Base-by-base conservation (phyloP, 2,797 vertebrate species). In the Hydrophis major region DNA sequence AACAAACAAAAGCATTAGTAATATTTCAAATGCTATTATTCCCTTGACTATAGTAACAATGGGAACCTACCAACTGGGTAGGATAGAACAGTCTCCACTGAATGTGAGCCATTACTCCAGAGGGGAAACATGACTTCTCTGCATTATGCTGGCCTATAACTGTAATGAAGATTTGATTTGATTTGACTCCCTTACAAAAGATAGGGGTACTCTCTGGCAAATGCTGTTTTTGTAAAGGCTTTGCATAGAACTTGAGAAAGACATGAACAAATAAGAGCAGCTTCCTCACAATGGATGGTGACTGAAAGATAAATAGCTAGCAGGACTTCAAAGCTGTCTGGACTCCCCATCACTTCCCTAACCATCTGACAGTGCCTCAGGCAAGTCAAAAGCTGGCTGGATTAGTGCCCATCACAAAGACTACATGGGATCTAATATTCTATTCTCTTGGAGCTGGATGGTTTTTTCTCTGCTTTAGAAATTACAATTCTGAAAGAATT, bases 221-320 rank as follows among this genome's bases (percentile, higher is more conserved):
- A 90, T 83, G 94, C 3, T 0, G 42, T 87, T 93, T 87, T 90
- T 25, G n/a, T 2, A 13, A 88, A 6, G 32, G 7, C 16, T 96
- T 93, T 90, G 74, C 93, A 93, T 6, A 91, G 55, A 89, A 90
- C 93, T 47, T 93, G 94, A 88, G 92, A 57, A 93, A 94, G 90
- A 93, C 94, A 37, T 7, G 83, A 74, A 5, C 86, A 94, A 92
- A 94, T 91, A 93, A 59, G 93, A 93, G 86, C 74, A 94, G n/a
- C 16, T 87, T 18, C 27, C 78, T 95, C 87, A 74, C 53, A 92
- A 32, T 0, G 5, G 95, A 89, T 89, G 88, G 50, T 0, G 1
- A 95, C 4, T 94, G 88, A 95, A 96, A 96, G 93, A 92, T 86
- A 95, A 95, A 95, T 47, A 95, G 63, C 86, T 78, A 63, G 88